Base-by-base conservation (phyloP, 2,113 vertebrate species). In the Siniperca knerii region DNA sequence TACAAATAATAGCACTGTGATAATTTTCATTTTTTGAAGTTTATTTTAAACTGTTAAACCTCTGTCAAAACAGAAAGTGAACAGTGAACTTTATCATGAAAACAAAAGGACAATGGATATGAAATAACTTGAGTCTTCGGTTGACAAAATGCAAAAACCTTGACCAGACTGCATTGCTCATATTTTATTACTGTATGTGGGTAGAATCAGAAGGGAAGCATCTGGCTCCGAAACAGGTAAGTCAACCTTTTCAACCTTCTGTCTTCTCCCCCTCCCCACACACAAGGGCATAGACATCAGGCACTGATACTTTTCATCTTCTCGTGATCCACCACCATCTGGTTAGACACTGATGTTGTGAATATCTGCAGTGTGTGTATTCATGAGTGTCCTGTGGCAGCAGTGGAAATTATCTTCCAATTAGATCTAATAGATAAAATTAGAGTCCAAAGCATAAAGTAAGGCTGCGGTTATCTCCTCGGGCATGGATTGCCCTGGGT, bases 381-480 rank as follows among this genome's bases (percentile, higher is more conserved):
- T 64, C 65, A 71, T 57, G 13, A 90, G 66, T 62, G 75, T 75
- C 64, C 77, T 37, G 86, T 74, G 61, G 87, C 67, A 75, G 70
- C 73, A 62, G 48, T 62, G 65, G 70, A 75, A 87, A 91, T 89
- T 78, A 81, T 37, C 70, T 74, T 82, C 79, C 68, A 82, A 82
- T 89, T 77, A 87, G 81, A 87, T 89, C 33, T 83, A 90, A 86
- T 81, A 44, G 71, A 72, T 79, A 65, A 79, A 83, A 82, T 82
- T 79, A 80, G 35, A 75, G 75, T 79, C 87, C 65, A 60, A 60
- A 72, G 75, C 60, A 61, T 35, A 52, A 71, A 70, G 46, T 69
- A 4, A 69, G 55, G n/a, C 73, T 68, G 76, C 3, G 8, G 77
- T 78, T 78, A 75, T 81, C 50, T 77, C 88, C 58, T 78, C 13